Evolutionary conservation across 2,797 vertebrate genomes (phyloP).

Genomic region (Melopsittacus undulatus): DNA sequence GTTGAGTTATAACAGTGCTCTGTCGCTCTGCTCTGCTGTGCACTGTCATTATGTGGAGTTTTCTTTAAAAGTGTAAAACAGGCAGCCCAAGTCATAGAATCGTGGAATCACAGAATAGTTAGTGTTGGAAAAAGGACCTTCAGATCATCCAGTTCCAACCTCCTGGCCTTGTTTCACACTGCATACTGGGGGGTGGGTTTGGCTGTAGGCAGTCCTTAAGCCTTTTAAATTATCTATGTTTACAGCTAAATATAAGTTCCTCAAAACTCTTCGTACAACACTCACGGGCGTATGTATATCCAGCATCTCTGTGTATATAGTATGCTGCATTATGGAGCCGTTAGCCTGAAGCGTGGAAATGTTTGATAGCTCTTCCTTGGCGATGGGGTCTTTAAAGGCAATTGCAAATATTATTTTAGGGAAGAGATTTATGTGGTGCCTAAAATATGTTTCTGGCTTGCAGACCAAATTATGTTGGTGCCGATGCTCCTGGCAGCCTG

Average conservation of each 20-base stretch:
- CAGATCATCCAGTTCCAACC: not conserved
- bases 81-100: not conserved
- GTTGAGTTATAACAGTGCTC: slow-evolving; percentile 14
- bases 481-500: slow-evolving; percentile 39
- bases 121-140: not conserved
- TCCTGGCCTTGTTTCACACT: not conserved
- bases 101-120: not conserved
- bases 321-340: not conserved
- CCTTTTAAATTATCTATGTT: slow-evolving; percentile 68
- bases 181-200: not conserved
- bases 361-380: not conserved
- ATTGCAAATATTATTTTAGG: slow-evolving; percentile 54
- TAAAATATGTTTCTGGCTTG: slow-evolving; percentile 69
- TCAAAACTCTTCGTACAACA: slow-evolving; percentile 31
- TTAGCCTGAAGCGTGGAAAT: slow-evolving; percentile 37
- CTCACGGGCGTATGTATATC: slow-evolving; percentile 3
- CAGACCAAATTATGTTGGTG: slow-evolving; percentile 70
- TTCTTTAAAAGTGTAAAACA: slow-evolving; percentile 42
- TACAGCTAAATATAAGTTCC: slow-evolving; percentile 55
- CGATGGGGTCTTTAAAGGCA: not conserved
- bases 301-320: slow-evolving; percentile 2
- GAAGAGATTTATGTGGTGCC: slow-evolving; percentile 58
- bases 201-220: slow-evolving; percentile 18
- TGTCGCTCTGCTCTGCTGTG: not conserved
- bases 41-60: slow-evolving; percentile 14